These are phyloP conservation scores for Boloria euphrosyne DNA, from an alignment of 2,888 invertebrate genomes.

Conservation along the genomic window DNA sequence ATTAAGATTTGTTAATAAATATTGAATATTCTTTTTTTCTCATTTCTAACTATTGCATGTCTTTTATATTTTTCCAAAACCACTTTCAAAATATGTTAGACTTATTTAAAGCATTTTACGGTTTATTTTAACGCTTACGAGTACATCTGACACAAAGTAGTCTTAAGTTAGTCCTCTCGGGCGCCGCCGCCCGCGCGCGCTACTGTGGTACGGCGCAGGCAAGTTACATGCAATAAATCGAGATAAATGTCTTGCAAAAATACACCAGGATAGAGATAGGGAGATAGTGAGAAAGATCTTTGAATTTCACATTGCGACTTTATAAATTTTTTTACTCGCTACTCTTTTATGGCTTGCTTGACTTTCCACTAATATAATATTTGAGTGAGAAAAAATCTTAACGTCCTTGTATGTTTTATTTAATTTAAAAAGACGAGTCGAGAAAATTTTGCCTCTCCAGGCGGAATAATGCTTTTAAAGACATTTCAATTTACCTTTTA, in stretches of 20 bases:
- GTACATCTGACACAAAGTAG: not conserved
- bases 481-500: no score
- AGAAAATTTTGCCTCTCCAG: no score
- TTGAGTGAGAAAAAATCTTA: no score
- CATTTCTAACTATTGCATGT: no score
- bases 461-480: no score
- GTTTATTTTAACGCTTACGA: not conserved
- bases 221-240: slow-evolving; percentile 17
- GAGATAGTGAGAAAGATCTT: slow-evolving; percentile 1
- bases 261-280: not conserved
- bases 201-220: slow-evolving; percentile 2
- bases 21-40: no score
- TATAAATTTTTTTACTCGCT: not conserved
- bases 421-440: no score
- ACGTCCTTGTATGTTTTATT: no score
- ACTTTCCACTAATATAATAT: no score
- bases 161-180: not conserved
- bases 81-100: not conserved
- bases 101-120: not conserved
- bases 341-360: no score
- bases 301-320: not conserved
- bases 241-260: slow-evolving; percentile 8
- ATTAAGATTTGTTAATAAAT: no score
- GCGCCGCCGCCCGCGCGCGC: no score
- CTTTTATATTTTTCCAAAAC: not conserved